These are phyloP conservation scores for Luscinia luscinia DNA, from an alignment of 2,797 vertebrate species.

Conservation along the genomic window DNA sequence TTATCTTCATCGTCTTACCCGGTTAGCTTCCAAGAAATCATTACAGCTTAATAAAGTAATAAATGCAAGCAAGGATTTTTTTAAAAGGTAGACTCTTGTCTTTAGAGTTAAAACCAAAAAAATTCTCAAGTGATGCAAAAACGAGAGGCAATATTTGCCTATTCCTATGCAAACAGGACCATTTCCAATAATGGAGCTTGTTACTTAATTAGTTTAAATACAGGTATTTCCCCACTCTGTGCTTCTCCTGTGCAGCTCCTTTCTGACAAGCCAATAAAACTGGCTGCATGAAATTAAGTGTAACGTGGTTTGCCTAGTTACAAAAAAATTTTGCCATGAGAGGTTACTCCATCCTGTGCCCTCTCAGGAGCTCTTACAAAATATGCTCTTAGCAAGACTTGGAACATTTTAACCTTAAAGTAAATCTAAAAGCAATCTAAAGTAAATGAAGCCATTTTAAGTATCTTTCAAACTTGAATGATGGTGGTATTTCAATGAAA, in stretches of 20 bases:
- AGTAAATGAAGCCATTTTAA: neutral
- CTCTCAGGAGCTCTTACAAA: neutral
- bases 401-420: neutral
- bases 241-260: neutral
- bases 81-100: neutral
- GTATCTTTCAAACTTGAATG: neutral
- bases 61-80: neutral
- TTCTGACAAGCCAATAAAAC: neutral
- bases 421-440: neutral
- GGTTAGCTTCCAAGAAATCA: conserved; percentile 52
- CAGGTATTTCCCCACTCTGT: neutral
- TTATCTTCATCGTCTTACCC: conserved; percentile 51
- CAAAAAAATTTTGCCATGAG: neutral
- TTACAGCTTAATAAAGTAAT: conserved; percentile 51
- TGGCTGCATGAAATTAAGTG: neutral
- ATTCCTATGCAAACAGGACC: neutral
- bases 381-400: neutral
- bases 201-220: neutral
- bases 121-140: neutral
- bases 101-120: neutral
- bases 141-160: neutral
- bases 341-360: neutral
- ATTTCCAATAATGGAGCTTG: neutral
- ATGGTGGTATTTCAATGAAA: neutral
- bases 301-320: neutral